Base-by-base conservation (phyloP, 2,113 vertebrate genomes). In the Tautogolabrus adspersus region DNA sequence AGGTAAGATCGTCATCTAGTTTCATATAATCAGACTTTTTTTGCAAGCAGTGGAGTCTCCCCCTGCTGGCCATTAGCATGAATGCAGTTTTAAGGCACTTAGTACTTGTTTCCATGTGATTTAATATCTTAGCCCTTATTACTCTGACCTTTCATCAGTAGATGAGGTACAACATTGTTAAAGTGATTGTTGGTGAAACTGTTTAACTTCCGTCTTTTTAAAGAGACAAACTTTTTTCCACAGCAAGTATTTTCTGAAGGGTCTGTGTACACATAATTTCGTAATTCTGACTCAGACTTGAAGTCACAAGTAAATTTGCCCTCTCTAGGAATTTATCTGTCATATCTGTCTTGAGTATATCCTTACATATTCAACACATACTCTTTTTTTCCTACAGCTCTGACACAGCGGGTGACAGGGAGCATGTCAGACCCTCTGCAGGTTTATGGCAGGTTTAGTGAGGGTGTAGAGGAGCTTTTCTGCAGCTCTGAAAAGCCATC, bases 381-480 rank as follows among this genome's bases (percentile, higher is more conserved):
- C 46, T 30, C 44, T 64, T 23, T 37, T 30, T 44, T 52, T 19
- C 60, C 51, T 71, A 16, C 69, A 64, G 73, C 46, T 19, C 13
- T 61, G 63, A 74, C 66, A 76, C 40, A 47, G 56, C 19, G 59
- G 52, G 40, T 49, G 76, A 81, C 52, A 15, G 8, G 49, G 21
- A 62, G 34, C 47, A 58, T 37, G 58, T 80, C 68, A 84, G 80
- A 40, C 23, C n/a, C 56, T 66, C 21, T 42, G 59, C 80, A 66
- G 52, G 59, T 42, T 56, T 30, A 13, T 49, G 76, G 71, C 70
- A 75, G 77, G 23, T 79, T 67, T 70, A 18, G 7, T 8, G 64
- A 85, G 57, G 56, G 72, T 71, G 65, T 42, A 42, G 19, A 66
- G 10, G 63, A 44, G 19, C 30, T 72, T 78, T 52, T 72, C 65